Evolutionary conservation across 2,113 vertebrate genomes (phyloP), one percentile per base, ranked within the genome.

Genomic region (Reinhardtius hippoglossoides): DNA sequence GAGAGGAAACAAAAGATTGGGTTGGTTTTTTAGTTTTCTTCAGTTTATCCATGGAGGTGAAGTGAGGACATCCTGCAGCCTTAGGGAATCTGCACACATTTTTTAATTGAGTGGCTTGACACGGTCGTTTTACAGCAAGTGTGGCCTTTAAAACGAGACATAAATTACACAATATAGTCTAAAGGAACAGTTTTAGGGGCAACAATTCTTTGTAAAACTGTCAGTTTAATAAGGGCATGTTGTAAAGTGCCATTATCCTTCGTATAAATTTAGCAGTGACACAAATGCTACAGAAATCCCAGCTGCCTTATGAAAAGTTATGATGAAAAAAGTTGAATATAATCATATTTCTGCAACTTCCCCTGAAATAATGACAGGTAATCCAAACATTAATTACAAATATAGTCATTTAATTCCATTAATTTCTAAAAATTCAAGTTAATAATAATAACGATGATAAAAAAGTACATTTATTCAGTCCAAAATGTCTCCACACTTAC

Each of bases 401-500:
- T 48, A 48, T 48, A 18, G 1, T 18, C 1, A 6, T 48, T 48
- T 48, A 5, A 18, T 4, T 6, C 13, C 15, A 48, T 5, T 48
- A 1, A 48, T 48, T 48, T 16, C 5, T 0, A 4, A 15, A 18
- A 48, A 48, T 18, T 48, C 14, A 48, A 48, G 15, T 16, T 48
- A 18, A 48, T 48, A 15, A 46, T 46, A 16, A 14, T 46, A 5
- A 46, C 5, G 13, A 46, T 46, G 15, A 16, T 46, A 16, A 46
- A 14, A 46, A 16, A 46, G 14, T 16, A 16, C 4, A 46, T 48
- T 5, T 18, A 18, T 48, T 48, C 10, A 42, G 10, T 48, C 6
- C 16, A 5, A 48, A 16, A 16, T 48, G 24, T 35, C 15, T 60
- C 26, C 42, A 68, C 72, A 95, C 96, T 95, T 89, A 97, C 96